Evolutionary conservation across 2,888 invertebrate genomes (phyloP).

Genomic region (Drosophila pegasa): DNA sequence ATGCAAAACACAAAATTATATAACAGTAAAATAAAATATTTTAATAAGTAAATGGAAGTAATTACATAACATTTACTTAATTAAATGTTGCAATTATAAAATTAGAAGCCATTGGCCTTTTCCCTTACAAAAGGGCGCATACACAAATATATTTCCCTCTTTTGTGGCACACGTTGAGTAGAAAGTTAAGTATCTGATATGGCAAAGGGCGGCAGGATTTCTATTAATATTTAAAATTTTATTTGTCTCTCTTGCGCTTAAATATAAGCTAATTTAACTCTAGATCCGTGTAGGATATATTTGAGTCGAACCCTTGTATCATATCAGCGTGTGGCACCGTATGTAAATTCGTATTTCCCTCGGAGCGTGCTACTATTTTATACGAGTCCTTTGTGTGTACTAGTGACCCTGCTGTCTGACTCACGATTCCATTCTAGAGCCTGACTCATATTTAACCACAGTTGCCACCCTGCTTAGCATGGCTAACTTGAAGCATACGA

Average conservation of each 20-base stretch:
- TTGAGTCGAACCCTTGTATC: background rate
- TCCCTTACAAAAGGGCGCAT: background rate
- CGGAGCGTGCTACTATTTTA: slow-evolving; percentile 29
- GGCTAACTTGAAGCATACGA: slow-evolving; percentile 58
- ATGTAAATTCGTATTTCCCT: slow-evolving; percentile 40
- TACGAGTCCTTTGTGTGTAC: slow-evolving; percentile 48
- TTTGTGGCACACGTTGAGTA: background rate
- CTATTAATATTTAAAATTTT: background rate
- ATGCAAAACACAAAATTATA: slow-evolving; percentile 28
- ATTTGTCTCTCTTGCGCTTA: background rate
- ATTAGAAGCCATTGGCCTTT: background rate
- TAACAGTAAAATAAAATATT: slow-evolving; percentile 40
- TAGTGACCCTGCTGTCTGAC: slow-evolving; percentile 22
- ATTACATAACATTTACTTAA: slow-evolving; percentile 2
- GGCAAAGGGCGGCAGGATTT: background rate
- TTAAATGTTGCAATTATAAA: background rate
- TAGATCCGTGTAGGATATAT: slow-evolving; percentile 6
- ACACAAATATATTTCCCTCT: background rate
- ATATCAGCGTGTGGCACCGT: slow-evolving; percentile 7
- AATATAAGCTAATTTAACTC: background rate
- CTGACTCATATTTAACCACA: slow-evolving; percentile 32
- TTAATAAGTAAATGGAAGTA: slow-evolving; percentile 6
- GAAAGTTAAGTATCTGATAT: background rate
- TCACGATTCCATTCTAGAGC: slow-evolving; percentile 22
- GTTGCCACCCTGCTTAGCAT: slow-evolving; percentile 31